These are phyloP conservation scores for Margarornis squamiger DNA, from an alignment of 2,797 vertebrate species.

Conservation along the genomic window DNA sequence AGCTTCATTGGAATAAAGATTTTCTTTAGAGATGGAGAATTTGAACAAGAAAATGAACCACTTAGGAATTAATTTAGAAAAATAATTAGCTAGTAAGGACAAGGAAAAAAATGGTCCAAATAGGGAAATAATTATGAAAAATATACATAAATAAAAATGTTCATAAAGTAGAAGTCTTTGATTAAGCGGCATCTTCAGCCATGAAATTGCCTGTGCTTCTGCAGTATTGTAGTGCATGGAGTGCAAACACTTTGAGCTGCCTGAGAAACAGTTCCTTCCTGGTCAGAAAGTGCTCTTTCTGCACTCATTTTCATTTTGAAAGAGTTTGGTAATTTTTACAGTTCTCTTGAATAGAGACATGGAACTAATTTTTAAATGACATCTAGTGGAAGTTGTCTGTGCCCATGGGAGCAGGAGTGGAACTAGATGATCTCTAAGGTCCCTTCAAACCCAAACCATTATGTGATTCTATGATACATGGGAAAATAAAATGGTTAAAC, in stretches of 20 bases:
- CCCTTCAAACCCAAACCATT: not conserved
- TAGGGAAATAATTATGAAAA: not conserved
- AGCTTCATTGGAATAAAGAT: not conserved
- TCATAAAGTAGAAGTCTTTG: not conserved
- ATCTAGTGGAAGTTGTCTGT: not conserved
- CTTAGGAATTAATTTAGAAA: not conserved
- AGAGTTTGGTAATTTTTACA: not conserved
- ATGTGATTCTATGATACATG: not conserved
- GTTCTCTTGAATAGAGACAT: not conserved
- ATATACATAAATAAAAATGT: not conserved
- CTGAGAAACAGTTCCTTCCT: not conserved
- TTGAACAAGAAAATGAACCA: not conserved
- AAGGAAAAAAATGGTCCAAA: not conserved
- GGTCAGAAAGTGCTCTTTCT: not conserved
- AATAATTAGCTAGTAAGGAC: not conserved
- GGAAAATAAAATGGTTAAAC: not conserved
- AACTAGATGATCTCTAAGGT: not conserved
- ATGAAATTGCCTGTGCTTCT: not conserved
- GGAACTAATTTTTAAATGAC: not conserved
- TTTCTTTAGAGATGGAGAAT: not conserved
- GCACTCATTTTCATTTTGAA: not conserved
- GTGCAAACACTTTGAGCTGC: not conserved
- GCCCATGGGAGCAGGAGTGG: rapidly evolving
- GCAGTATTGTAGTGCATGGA: not conserved
- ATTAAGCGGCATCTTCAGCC: not conserved